Evolutionary conservation across 35 echinoderm and acorn worm genomes (phyloP).

Genomic region (Chiridota heheva): DNA sequence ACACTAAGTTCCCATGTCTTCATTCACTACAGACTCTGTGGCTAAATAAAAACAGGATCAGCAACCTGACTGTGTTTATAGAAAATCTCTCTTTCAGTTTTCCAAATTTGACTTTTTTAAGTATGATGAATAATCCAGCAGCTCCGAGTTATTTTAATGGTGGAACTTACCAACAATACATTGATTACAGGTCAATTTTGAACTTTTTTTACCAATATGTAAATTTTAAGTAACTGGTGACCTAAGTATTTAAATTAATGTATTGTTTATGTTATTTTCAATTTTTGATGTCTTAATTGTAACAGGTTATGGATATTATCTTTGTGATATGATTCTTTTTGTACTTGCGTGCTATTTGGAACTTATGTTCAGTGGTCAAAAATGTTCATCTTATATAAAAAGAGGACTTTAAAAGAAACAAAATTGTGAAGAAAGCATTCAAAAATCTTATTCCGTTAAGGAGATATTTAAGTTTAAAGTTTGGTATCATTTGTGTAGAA

Average conservation of each 20-base stretch:
- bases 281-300: neutral
- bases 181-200: conserved; percentile 75
- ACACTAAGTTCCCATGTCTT: conserved; percentile 75
- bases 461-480: too few relatives aligned
- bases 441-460: too few relatives aligned
- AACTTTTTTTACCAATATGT: too few relatives aligned
- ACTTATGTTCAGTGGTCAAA: too few relatives aligned
- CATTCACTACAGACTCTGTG: conserved; percentile 65
- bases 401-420: too few relatives aligned
- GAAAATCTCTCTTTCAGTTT: conserved; percentile 61
- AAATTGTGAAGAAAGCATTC: too few relatives aligned
- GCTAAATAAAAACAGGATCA: conserved; percentile 84
- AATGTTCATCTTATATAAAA: too few relatives aligned
- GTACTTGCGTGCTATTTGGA: too few relatives aligned
- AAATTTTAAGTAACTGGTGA: neutral
- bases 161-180: conserved; percentile 83
- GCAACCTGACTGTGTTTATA: conserved; percentile 82
- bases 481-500: too few relatives aligned
- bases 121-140: conserved; percentile 97
- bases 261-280: neutral
- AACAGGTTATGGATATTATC: neutral
- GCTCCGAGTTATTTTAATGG: conserved; percentile 97
- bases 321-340: neutral
- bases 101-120: conserved; percentile 73
- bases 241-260: neutral